phyloP scores from a whole-genome alignment of 2,113 vertebrate genomes.

The Podilymbus podiceps region DNA sequence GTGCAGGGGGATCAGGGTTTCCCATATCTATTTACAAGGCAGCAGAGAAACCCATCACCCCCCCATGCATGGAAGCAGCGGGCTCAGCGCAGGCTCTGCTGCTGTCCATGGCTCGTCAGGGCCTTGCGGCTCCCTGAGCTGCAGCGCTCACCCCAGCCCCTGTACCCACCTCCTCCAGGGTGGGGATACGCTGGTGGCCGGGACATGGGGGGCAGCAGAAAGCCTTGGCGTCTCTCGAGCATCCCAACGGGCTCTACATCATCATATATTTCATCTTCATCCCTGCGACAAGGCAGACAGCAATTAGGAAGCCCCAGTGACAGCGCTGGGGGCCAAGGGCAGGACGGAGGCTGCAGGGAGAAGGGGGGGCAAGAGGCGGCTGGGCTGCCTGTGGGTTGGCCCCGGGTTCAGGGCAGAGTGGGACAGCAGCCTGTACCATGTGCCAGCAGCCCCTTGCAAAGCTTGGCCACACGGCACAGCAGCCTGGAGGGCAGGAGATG shows the following conservation, averaged over 20 bases:
- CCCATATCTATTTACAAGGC: not conserved
- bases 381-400: not conserved
- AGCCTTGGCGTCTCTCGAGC: not conserved
- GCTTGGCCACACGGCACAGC: not conserved
- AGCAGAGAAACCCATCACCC: not conserved
- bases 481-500: not conserved
- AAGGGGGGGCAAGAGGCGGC: not conserved
- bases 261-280: constrained; percentile 4
- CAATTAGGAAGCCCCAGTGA: fast-evolving
- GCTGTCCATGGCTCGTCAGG: fast-evolving
- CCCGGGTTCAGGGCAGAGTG: not conserved
- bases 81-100: not conserved
- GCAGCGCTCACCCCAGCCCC: not conserved
- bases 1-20: fast-evolving
- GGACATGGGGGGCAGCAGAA: not conserved
- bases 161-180: not conserved
- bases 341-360: not conserved
- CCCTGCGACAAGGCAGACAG: not conserved
- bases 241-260: not conserved
- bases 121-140: not conserved
- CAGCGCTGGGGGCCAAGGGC: fast-evolving
- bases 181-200: fast-evolving
- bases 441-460: not conserved
- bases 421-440: not conserved
- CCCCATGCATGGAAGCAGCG: fast-evolving